Base-by-base conservation (phyloP, 2,797 vertebrate genomes). In the Enteromius paludinosus region DNA sequence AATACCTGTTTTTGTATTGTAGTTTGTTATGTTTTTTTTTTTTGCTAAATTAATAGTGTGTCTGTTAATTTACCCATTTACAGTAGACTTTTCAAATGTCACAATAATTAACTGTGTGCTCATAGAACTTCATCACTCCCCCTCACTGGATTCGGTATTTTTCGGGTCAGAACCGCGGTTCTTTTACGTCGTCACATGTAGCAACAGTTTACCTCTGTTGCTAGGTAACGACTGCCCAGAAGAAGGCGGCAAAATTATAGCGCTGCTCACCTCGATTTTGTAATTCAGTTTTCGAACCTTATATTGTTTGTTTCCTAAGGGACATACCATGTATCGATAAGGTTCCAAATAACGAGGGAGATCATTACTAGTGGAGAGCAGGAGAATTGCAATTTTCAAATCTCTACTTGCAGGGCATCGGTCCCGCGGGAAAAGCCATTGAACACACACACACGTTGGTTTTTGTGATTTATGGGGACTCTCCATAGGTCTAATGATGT, bases 121-220 rank as follows among this genome's bases (percentile, higher is more conserved):
- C 38, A 38, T 38, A n/a, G 10, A 11, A 3, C 2, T 28, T 0
- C 6, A 3, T 0, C 6, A 3, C 7, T 28, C n/a, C 38, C 12
- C 15, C 14, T 45, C 7, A 0, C 23, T 28, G 25, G 68, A 71
- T 71, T 70, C 68, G 5, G 23, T 30, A 70, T 45, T 70, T 47
- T 70, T 25, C 6, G 2, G 5, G 10, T 66, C 20, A 68, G 12
- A 7, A 43, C 20, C 0, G 5, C 0, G 3, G 1, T 45, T 28
- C 23, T 17, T 70, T 28, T 2, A 17, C 3, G 3, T 17, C 38
- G 25, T 69, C 5, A 8, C 5, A n/a, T 59, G 38, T 6, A 3
- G n/a, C 3, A 47, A 45, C 41, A 7, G 3, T 54, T 47, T 17
- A 47, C 7, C n/a, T 45, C n/a, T 52, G 17, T 65, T 65, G 62